Base-by-base conservation (phyloP, 2,113 vertebrate species). In the Carassius carassius region DNA sequence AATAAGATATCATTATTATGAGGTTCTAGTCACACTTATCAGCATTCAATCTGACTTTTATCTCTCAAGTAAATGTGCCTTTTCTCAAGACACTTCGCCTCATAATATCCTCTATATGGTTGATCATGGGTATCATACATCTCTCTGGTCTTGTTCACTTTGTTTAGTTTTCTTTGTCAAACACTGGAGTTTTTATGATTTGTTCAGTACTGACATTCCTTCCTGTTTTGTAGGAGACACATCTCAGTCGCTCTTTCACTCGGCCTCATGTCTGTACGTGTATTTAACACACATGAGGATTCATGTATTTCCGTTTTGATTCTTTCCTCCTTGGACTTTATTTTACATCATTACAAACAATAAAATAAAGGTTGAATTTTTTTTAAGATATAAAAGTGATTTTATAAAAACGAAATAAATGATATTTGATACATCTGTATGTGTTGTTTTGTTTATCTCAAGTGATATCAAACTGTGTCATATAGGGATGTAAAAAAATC, bases 401-500 rank as follows among this genome's bases (percentile, higher is more conserved):
- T 89, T 89, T 83, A 62, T 85, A 86, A 69, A 78, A 85, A 82
- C 83, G 12, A 54, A 88, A 86, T 88, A 88, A 88, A 88, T 86
- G 75, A 86, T 84, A 76, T 87, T 84, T 85, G 76, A 79, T 58
- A 87, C 32, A 16, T 76, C 16, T 80, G 74, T 37, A 16, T 54
- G 2, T 60, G 10, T 29, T 56, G 47, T 75, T 84, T 73, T 58
- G 35, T 1, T 69, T 41, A 4, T 17, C 0, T 76, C 2, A 5
- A 12, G 54, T 58, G 35, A 56, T 56, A 54, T 7, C 51, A 21
- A 56, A 56, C 2, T 0, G 16, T 19, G 0, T 56, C 44, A 47
- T 47, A 47, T 47, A 44, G 9, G 41, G 41, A 44, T 44, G 41
- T 44, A 44, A 44, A 8, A 8, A 41, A 56, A 19, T 56, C 54